These are phyloP conservation scores for Aquatica leii DNA, from an alignment of 2,888 invertebrate genomes.

Conservation along the genomic window DNA sequence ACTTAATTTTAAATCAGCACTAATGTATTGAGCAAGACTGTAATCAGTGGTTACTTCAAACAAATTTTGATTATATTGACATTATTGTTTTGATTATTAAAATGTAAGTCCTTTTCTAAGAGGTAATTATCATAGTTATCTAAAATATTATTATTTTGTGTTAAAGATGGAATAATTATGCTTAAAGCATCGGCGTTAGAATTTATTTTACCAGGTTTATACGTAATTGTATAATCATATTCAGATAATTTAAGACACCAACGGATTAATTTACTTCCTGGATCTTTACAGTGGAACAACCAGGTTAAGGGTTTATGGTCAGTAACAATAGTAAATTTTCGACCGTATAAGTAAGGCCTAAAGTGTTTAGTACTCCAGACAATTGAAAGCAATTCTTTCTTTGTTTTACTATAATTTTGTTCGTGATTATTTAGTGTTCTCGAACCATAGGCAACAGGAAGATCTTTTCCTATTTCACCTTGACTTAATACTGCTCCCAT, in stretches of 20 bases:
- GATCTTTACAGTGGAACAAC: constrained; percentile 6
- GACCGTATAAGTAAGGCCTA: no score
- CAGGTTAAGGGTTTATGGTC: background rate
- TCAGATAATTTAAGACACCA: background rate
- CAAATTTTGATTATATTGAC: background rate
- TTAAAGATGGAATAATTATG: background rate
- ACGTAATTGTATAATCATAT: background rate
- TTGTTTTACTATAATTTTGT: background rate
- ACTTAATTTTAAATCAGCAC: background rate
- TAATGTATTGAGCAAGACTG: background rate
- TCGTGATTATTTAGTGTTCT: background rate
- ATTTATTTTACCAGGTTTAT: constrained; percentile 5
- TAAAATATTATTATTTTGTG: background rate
- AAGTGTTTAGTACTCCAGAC: background rate
- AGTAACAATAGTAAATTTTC: background rate
- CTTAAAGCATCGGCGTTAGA: background rate
- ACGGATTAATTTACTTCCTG: background rate
- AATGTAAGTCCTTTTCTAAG: background rate
- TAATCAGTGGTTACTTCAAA: background rate
- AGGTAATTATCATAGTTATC: background rate
- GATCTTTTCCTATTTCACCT: background rate
- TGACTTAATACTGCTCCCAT: background rate
- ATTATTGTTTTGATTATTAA: background rate
- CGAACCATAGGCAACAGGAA: background rate
- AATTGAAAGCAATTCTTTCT: background rate